These are phyloP conservation scores for Tetramorium parvispinum DNA, from an alignment of 1,140 invertebrate genomes.

Conservation along the genomic window DNA sequence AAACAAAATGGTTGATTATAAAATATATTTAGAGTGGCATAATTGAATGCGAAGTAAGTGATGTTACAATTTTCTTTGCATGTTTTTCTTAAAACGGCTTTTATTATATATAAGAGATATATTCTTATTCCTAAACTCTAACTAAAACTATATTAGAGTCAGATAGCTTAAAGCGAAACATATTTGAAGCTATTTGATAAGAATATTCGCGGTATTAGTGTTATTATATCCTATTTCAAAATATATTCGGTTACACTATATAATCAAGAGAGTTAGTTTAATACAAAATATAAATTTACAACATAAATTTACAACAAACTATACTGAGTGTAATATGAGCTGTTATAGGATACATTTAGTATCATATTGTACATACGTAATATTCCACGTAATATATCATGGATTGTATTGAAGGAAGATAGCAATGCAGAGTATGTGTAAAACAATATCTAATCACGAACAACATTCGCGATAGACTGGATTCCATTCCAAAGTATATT, in stretches of 20 bases:
- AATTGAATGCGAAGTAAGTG: not conserved
- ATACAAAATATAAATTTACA: not conserved
- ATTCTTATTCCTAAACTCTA: not conserved
- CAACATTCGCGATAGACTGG: not conserved
- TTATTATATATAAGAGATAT: not conserved
- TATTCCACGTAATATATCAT: not conserved
- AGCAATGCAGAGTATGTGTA: slow-evolving; percentile 23
- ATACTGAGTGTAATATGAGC: not conserved
- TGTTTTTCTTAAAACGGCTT: not conserved
- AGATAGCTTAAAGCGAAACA: slow-evolving; percentile 1
- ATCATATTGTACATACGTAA: not conserved
- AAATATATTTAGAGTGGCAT: not conserved
- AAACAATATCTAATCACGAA: slow-evolving; percentile 33
- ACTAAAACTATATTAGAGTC: not conserved
- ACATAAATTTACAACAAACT: slow-evolving; percentile 15
- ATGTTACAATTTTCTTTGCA: not conserved
- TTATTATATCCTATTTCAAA: slow-evolving; percentile 31
- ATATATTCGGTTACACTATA: not conserved
- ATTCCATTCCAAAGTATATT: slow-evolving; percentile 13
- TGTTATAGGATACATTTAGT: not conserved
- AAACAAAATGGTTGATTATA: not conserved
- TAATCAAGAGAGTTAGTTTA: slow-evolving; percentile 4
- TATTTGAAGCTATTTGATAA: slow-evolving; percentile 37
- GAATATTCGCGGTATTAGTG: not conserved
- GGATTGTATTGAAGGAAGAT: slow-evolving; percentile 3